Conservation (phyloP, 2,113 vertebrate genomes). For the Urocynchramus pylzowi region DNA sequence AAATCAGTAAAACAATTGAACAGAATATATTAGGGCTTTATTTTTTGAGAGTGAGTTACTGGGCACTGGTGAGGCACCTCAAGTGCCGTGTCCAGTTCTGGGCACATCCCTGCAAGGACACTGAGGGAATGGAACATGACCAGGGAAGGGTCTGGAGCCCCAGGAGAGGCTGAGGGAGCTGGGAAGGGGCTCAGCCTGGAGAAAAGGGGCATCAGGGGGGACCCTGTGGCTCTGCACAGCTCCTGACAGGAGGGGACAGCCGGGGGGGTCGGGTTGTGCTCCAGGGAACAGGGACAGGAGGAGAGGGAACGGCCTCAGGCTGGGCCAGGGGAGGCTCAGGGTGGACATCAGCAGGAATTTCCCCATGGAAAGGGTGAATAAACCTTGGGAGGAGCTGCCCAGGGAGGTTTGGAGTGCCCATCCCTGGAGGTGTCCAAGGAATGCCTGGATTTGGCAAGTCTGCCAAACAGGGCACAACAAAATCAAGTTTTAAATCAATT, state of each 20-base stretch:
- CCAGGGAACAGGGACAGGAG: not conserved
- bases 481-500: not conserved
- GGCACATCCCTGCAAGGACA: no score
- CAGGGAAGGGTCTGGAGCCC: rapidly evolving
- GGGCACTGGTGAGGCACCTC: not conserved
- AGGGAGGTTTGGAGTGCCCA: not conserved
- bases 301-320: not conserved
- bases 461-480: not conserved
- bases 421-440: not conserved
- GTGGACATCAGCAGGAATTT: no score
- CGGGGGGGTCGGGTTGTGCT: not conserved
- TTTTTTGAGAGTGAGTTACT: not conserved
- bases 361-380: no score
- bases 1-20: not conserved
- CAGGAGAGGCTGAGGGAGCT: not conserved
- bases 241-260: not conserved
- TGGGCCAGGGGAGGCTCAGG: not conserved
- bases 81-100: no score
- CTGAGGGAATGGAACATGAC: no score
- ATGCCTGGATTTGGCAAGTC: not conserved
- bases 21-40: not conserved
- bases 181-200: not conserved
- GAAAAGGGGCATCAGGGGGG: not conserved
- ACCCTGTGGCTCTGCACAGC: not conserved
- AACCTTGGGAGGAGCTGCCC: rapidly evolving